These are phyloP conservation scores for Leptinotarsa undecemlineata DNA, from an alignment of 1,140 invertebrate species.

Conservation along the genomic window DNA sequence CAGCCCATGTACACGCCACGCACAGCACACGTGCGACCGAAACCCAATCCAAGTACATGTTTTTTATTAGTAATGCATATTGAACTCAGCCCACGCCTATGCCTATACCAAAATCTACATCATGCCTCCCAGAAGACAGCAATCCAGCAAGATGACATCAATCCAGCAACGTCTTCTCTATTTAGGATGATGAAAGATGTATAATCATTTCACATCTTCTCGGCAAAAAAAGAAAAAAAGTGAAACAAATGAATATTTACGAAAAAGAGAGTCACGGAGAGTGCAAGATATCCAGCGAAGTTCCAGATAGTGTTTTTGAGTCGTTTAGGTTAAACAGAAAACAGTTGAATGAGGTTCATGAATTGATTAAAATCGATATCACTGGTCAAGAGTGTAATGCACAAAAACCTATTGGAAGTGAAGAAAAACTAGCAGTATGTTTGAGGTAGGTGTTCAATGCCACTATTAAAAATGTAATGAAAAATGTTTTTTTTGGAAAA, in stretches of 20 bases:
- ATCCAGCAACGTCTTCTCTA: neutral
- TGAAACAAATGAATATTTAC: constrained; percentile 15
- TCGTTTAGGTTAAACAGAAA: neutral
- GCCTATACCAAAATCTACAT: constrained; percentile 9
- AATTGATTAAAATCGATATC: constrained; percentile 5
- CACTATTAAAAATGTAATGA: neutral
- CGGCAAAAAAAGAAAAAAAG: neutral
- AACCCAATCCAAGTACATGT: no score
- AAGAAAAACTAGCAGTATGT: constrained; percentile 23
- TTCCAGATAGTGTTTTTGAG: constrained; percentile 1
- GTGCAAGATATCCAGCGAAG: constrained; percentile 1
- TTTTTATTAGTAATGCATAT: neutral
- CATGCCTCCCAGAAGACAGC: neutral
- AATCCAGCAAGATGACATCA: constrained; percentile 7
- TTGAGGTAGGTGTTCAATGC: constrained; percentile 7
- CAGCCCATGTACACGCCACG: no score
- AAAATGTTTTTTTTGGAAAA: neutral
- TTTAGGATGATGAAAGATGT: constrained; percentile 6
- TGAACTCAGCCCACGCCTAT: constrained; percentile 11
- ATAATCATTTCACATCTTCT: neutral
- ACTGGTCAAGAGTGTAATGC: constrained; percentile 5
- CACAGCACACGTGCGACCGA: no score
- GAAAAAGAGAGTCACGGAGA: constrained; percentile 11
- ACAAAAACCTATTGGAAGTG: constrained; percentile 17
- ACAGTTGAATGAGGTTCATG: constrained; percentile 19